Evolutionary conservation across 2,113 vertebrate genomes (phyloP), one percentile per base, ranked within the genome.

Genomic region (Eudyptes chrysolophus): DNA sequence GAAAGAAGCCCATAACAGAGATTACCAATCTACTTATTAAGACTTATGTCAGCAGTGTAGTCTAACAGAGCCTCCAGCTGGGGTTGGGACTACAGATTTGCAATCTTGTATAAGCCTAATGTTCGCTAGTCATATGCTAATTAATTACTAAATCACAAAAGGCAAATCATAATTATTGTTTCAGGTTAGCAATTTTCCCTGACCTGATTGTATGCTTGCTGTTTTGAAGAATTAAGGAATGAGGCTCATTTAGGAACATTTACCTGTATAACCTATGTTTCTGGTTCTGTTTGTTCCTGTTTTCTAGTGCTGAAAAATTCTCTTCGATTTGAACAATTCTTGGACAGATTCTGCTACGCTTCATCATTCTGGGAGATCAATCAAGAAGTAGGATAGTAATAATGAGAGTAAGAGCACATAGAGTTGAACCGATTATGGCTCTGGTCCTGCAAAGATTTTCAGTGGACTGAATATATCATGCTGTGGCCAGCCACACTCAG

Each of bases 1-100:
- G 83, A 96, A 95, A 97, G 84, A 94, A 96, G 92, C 93, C 96
- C 88, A 89, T 96, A 95, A 94, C 85, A 96, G 95, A 97, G 93
- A 94, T 69, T 94, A 75, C 87, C 87, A 83, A 95, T 91, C 83
- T 66, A 87, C 71, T 97, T 96, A 95, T 90, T 96, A 92, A 97
- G 94, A 89, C 92, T 94, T 95, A 93, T 92, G 92, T 97, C 86
- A 80, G 77, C 87, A 81, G 46, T 26, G 7, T 51, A 90, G 75
- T 87, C 46, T 69, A 90, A 96, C 46, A 60, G 74, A 96, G 66
- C 78, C 89, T 92, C 92, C 95, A 93, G 90, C 85, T 94, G 94
- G 44, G 97, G 83, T 84, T 86, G 61, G 77, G 78, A 95, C 90
- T 90, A 55, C 79, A 85, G 88, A 93, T 94, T 96, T 94, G 62